Evolutionary conservation across 2,797 vertebrate species (phyloP).

Genomic region (Leptoclinus maculatus): DNA sequence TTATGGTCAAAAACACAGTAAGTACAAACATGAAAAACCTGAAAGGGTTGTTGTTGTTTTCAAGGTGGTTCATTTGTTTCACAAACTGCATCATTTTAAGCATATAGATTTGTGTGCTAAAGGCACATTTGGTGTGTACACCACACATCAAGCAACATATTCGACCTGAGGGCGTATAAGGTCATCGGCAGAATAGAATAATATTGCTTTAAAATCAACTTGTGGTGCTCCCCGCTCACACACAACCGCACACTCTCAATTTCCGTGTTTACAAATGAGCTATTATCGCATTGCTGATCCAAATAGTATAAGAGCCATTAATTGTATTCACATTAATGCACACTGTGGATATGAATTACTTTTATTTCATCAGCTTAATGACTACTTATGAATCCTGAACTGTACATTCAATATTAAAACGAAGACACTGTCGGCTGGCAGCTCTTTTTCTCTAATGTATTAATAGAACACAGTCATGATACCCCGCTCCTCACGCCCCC

Average conservation of each 20-base stretch:
- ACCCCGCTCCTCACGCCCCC: slow-evolving; percentile 78
- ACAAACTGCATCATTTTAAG: neutral
- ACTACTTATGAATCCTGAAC: slow-evolving; percentile 72
- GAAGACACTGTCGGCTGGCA: slow-evolving; percentile 77
- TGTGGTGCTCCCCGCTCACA: neutral
- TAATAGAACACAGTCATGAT: slow-evolving; percentile 91
- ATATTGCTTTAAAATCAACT: slow-evolving; percentile 7
- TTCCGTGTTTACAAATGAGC: slow-evolving; percentile 61
- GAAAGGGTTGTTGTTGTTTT: neutral
- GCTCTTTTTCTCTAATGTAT: slow-evolving; percentile 85
- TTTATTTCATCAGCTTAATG: slow-evolving; percentile 70
- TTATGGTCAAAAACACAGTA: slow-evolving; percentile 91
- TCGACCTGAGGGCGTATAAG: slow-evolving; percentile 12
- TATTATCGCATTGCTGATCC: slow-evolving; percentile 48
- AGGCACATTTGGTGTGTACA: neutral
- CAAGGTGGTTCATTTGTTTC: neutral
- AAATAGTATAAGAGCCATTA: slow-evolving; percentile 30
- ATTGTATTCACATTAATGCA: slow-evolving; percentile 34
- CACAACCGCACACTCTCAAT: slow-evolving; percentile 13
- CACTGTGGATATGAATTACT: slow-evolving; percentile 44
- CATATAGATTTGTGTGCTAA: neutral
- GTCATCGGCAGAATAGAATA: slow-evolving; percentile 32
- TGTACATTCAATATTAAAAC: slow-evolving; percentile 77
- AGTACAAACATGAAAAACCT: slow-evolving; percentile 56
- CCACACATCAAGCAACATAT: neutral